phyloP scores from a whole-genome alignment of 2,888 invertebrate species.

The Cyaniris semiargus region DNA sequence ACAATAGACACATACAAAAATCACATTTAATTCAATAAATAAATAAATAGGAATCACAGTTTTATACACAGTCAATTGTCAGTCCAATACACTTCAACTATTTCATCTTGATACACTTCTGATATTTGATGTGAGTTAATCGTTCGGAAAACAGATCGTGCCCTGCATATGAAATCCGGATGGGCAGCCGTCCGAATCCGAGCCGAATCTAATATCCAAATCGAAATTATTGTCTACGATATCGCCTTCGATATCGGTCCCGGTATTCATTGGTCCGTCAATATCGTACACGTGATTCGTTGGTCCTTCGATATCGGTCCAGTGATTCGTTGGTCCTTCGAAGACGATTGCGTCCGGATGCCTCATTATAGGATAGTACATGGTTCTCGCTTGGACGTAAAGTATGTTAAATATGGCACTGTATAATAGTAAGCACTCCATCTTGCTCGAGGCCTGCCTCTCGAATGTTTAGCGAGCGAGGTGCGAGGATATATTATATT shows the following conservation, averaged over 20 bases:
- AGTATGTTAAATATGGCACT: not conserved
- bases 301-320: not conserved
- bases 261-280: not conserved
- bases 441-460: not conserved
- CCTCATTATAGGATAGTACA: not conserved
- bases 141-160: not conserved
- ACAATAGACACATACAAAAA: no score
- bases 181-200: not conserved
- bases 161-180: slow-evolving; percentile 5
- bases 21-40: slow-evolving; percentile 22
- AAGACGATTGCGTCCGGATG: not conserved
- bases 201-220: not conserved
- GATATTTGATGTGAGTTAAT: not conserved
- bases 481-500: not conserved
- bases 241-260: not conserved
- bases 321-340: slow-evolving; percentile 2
- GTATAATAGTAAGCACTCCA: not conserved
- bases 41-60: slow-evolving; percentile 14
- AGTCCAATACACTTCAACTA: not conserved
- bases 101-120: not conserved
- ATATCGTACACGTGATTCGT: not conserved
- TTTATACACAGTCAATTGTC: not conserved
- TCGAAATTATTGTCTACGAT: slow-evolving; percentile 1
- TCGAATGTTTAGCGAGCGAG: not conserved
- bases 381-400: not conserved